These are phyloP conservation scores for Dreissena polymorpha DNA, from an alignment of 1,140 invertebrate species.

Conservation along the genomic window DNA sequence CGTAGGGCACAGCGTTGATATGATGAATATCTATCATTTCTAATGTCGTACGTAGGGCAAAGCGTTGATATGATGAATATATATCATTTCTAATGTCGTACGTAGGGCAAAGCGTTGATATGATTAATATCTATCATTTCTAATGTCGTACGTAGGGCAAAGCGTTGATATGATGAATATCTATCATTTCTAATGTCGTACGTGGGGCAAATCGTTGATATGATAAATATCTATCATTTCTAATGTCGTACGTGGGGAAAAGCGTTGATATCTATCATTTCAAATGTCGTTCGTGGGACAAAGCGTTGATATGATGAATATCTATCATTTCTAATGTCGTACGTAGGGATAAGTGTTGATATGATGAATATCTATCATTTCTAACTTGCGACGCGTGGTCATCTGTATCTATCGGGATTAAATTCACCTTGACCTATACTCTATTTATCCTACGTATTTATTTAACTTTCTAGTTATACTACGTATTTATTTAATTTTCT, in stretches of 20 bases:
- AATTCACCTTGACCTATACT: too few species aligned
- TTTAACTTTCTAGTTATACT: too few species aligned
- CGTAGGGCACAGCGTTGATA: conserved; percentile 39
- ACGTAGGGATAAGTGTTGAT: too few species aligned
- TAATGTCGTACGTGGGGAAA: conserved; percentile 32
- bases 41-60: too few species aligned
- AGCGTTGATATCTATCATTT: conserved; percentile 32
- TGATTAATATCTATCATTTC: too few species aligned
- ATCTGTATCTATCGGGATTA: too few species aligned
- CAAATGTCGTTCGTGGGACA: conserved; percentile 29
- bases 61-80: conserved; percentile 27
- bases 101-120: too few species aligned
- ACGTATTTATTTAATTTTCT: too few species aligned
- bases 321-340: conserved; percentile 27
- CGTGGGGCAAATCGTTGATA: conserved; percentile 39
- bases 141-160: conserved; percentile 36
- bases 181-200: conserved; percentile 24
- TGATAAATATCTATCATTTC: conserved; percentile 24
- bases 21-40: conserved; percentile 26
- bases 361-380: too few species aligned
- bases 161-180: conserved; percentile 33
- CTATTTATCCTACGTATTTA: too few species aligned
- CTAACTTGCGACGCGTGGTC: background rate
- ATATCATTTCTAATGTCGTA: conserved; percentile 5
- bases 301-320: conserved; percentile 31